Evolutionary conservation across 2,888 invertebrate species (phyloP).

Genomic region (Noctua fimbriata): DNA sequence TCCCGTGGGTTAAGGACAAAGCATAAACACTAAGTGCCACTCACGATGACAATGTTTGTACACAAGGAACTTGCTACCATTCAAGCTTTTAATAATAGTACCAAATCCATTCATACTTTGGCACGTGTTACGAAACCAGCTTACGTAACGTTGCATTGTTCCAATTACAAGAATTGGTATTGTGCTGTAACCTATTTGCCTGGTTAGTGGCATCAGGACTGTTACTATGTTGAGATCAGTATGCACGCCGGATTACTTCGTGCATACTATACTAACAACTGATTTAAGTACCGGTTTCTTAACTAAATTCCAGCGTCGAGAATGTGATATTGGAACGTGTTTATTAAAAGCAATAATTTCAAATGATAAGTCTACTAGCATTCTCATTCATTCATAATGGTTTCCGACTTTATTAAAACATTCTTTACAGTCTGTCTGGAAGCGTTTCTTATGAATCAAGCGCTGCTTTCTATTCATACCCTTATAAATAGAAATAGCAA

Average conservation of each 20-base stretch:
- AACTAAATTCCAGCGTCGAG: conserved; percentile 41
- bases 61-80: conserved; percentile 66
- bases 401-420: conserved; percentile 41
- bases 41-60: conserved; percentile 76
- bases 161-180: conserved; percentile 64
- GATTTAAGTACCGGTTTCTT: conserved; percentile 39
- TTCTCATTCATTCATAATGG: conserved; percentile 28
- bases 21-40: conserved; percentile 66
- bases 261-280: conserved; percentile 31
- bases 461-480: conserved; percentile 48
- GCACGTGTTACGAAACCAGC: conserved; percentile 71
- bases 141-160: conserved; percentile 76
- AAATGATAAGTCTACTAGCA: conserved; percentile 15
- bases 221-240: conserved; percentile 49
- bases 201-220: conserved; percentile 55
- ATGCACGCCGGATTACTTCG: conserved; percentile 44
- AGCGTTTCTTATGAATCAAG: conserved; percentile 24
- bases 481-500: conserved; percentile 28
- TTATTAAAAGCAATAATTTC: conserved; percentile 35
- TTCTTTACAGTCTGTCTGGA: conserved; percentile 37
- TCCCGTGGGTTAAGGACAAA: conserved; percentile 71
- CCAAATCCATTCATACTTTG: conserved; percentile 74
- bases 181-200: conserved; percentile 66
- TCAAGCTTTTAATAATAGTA: conserved; percentile 74
- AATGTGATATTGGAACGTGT: conserved; percentile 26